Evolutionary conservation across 1,140 invertebrate genomes (phyloP).

Genomic region (Drosophila sucinea): DNA sequence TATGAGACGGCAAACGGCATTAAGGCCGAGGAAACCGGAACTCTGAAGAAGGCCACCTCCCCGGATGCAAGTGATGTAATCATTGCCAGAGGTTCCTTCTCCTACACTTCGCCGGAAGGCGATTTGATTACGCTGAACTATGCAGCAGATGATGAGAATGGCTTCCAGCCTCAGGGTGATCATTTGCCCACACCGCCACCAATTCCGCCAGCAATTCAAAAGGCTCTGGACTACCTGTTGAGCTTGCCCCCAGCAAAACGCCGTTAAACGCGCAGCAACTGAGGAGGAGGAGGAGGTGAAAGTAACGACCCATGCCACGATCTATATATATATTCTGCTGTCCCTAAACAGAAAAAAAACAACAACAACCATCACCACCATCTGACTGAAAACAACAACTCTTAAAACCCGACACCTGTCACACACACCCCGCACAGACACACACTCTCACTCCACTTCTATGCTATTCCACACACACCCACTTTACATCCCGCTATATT

Average conservation of each 20-base stretch:
- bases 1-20: constrained; percentile 91
- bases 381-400: constrained; percentile 72
- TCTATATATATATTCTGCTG: constrained; percentile 25
- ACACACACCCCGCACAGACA: constrained; percentile 10
- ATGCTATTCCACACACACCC: neutral
- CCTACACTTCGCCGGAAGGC: constrained; percentile 92
- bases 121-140: constrained; percentile 90
- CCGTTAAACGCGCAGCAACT: constrained; percentile 45
- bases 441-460: neutral
- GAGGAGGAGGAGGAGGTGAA: constrained; percentile 4
- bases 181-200: constrained; percentile 90
- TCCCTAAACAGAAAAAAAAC: constrained; percentile 32
- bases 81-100: constrained; percentile 89
- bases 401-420: constrained; percentile 43
- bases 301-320: constrained; percentile 19
- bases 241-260: constrained; percentile 83
- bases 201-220: constrained; percentile 90
- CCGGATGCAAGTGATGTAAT: constrained; percentile 86
- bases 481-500: constrained; percentile 23
- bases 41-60: constrained; percentile 86
- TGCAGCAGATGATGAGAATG: constrained; percentile 90
- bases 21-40: constrained; percentile 87
- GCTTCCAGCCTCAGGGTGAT: constrained; percentile 88
- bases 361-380: neutral
- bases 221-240: constrained; percentile 87